A percentile compares a stretch with the other conserved stretches of the same genome.
Evolutionary conservation across 2,113 vertebrate genomes (phyloP).

Genomic region (Phaethon lepturus): DNA sequence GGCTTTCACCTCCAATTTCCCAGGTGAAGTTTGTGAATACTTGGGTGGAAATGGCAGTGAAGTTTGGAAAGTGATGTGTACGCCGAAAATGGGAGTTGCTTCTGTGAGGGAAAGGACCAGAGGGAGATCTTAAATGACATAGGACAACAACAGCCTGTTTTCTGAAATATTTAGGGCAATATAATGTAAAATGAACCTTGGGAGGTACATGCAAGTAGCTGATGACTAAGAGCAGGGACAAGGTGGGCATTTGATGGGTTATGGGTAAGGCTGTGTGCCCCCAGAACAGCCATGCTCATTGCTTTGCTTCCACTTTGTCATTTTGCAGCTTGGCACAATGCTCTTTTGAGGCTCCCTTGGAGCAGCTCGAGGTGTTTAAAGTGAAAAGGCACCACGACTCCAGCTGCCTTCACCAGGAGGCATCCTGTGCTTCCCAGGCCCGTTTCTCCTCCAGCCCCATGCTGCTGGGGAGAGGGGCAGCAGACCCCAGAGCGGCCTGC

Average conservation of each 20-base stretch:
- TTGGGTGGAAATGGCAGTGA: neutral
- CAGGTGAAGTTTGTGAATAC: neutral
- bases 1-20: neutral
- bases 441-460: neutral
- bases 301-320: neutral
- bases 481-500: neutral
- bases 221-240: neutral
- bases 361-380: neutral
- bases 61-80: fast-evolving
- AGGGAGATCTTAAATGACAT: neutral
- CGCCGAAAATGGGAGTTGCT: fast-evolving
- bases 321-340: fast-evolving
- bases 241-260: fast-evolving
- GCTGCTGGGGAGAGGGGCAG: neutral
- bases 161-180: neutral
- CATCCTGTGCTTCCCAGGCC: neutral
- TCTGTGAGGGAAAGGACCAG: neutral
- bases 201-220: fast-evolving
- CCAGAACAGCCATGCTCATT: no score
- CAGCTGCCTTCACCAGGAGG: neutral
- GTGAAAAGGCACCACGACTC: fast-evolving
- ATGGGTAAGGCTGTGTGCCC: fast-evolving
- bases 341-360: neutral
- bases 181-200: fast-evolving
- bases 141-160: fast-evolving